phyloP scores from a whole-genome alignment of 1,140 invertebrate genomes.

The Tetragonula clypearis region DNA sequence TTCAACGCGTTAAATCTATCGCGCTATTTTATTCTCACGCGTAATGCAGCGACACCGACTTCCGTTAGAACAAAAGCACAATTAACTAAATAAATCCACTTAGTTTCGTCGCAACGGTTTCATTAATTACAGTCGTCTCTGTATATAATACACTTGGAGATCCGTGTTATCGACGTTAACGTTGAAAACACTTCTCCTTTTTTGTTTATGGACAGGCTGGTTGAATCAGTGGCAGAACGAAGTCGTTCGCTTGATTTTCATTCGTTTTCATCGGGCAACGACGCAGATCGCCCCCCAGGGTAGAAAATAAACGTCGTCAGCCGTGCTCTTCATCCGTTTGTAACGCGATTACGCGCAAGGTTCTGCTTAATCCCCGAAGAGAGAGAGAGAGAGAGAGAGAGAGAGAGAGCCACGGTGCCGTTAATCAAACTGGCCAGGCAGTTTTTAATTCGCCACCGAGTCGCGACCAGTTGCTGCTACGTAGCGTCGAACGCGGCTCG shows the following conservation, averaged over 20 bases:
- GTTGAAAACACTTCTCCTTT: not conserved
- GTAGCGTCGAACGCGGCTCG: not conserved
- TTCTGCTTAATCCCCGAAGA: constrained; percentile 51
- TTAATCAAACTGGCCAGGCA: constrained; percentile 39
- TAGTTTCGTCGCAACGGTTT: not conserved
- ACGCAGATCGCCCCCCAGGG: too few species aligned
- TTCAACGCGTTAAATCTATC: too few species aligned
- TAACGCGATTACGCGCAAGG: constrained; percentile 59
- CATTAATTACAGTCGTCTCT: not conserved
- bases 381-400: too few species aligned
- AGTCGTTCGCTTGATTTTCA: not conserved
- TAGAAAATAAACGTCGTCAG: constrained; percentile 42
- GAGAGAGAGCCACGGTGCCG: not conserved
- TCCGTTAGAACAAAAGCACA: not conserved
- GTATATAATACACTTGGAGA: too few species aligned
- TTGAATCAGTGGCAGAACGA: not conserved
- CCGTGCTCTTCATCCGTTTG: constrained; percentile 29
- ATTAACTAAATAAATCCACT: not conserved
- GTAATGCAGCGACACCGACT: not conserved
- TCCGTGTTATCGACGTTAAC: too few species aligned
- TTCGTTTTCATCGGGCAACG: not conserved
- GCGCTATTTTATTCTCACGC: too few species aligned
- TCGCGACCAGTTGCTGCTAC: too few species aligned
- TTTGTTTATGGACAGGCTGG: not conserved
- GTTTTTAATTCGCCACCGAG: constrained; percentile 53